These are phyloP conservation scores for Delichon dasypus DNA, from an alignment of 2,797 vertebrate species.

Conservation along the genomic window DNA sequence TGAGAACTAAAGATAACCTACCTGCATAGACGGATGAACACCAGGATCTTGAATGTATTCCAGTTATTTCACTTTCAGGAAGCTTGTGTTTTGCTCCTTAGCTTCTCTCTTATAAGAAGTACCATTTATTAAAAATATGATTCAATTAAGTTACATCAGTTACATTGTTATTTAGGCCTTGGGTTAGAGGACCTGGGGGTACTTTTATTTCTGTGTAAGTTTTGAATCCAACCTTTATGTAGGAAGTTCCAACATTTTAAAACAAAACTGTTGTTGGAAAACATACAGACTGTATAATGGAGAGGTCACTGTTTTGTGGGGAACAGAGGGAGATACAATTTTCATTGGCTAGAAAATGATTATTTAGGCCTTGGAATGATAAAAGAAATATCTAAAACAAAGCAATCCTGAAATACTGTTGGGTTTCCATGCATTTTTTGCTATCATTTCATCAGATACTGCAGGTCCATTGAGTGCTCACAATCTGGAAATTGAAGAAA, in stretches of 20 bases:
- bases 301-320: neutral
- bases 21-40: conserved; percentile 29
- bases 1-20: conserved; percentile 16
- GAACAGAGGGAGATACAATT: neutral
- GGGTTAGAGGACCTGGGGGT: neutral
- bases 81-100: neutral
- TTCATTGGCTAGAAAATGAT: neutral
- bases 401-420: neutral
- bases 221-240: conserved; percentile 32
- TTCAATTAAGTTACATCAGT: neutral
- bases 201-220: conserved; percentile 19
- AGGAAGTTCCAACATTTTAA: conserved; percentile 19
- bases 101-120: neutral
- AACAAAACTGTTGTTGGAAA: neutral
- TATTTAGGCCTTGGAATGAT: neutral
- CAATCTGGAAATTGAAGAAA: neutral
- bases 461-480: neutral
- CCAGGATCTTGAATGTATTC: conserved; percentile 24
- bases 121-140: conserved; percentile 11
- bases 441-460: neutral
- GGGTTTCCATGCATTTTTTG: neutral
- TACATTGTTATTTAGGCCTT: neutral
- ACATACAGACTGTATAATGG: neutral
- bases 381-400: neutral
- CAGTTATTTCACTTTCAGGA: conserved; percentile 8